Conservation (phyloP, 2,113 vertebrate species). For the Excalfactoria chinensis region DNA sequence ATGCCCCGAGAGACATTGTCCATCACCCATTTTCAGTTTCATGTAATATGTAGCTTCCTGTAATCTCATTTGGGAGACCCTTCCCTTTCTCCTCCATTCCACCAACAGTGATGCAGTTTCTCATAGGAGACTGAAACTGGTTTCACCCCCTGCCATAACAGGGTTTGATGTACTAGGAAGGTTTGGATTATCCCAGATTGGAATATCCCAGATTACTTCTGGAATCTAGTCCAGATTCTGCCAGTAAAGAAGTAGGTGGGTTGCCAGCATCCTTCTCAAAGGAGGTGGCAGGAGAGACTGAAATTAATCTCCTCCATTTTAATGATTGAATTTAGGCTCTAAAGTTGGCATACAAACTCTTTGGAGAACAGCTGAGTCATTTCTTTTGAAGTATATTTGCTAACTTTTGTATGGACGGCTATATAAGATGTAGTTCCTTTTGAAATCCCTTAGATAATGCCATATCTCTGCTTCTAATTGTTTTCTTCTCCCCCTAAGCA, state of each 20-base stretch:
- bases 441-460: neutral
- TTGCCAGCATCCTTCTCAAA: slow-evolving; percentile 31
- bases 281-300: neutral
- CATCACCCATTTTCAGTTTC: neutral
- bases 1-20: neutral
- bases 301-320: slow-evolving; percentile 39
- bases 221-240: neutral
- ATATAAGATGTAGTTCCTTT: neutral
- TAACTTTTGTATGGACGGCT: neutral
- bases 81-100: neutral
- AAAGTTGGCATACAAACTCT: neutral
- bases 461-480: neutral
- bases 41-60: rapidly evolving
- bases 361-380: slow-evolving; percentile 41
- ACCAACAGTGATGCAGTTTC: neutral
- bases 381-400: slow-evolving; percentile 20
- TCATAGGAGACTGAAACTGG: neutral
- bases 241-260: neutral
- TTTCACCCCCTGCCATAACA: neutral
- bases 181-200: neutral
- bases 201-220: neutral
- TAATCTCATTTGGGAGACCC: neutral
- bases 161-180: neutral
- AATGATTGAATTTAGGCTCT: slow-evolving; percentile 33
- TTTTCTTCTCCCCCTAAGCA: neutral